Evolutionary conservation across 2,113 vertebrate genomes (phyloP).

Genomic region (Donacobius atricapilla): DNA sequence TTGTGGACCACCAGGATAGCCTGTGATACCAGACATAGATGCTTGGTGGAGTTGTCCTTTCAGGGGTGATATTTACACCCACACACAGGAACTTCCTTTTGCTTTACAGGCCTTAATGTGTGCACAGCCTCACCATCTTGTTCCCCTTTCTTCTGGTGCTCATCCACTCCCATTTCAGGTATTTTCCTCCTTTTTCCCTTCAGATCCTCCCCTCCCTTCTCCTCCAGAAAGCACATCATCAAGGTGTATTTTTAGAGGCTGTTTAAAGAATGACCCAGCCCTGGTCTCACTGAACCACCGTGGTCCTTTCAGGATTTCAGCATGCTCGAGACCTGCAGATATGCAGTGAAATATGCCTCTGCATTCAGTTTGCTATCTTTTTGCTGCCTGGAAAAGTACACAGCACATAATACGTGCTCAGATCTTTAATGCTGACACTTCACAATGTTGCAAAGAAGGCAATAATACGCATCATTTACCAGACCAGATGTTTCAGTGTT

Average conservation of each 20-base stretch:
- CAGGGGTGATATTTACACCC: background rate
- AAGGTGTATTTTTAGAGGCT: background rate
- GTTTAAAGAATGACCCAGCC: background rate
- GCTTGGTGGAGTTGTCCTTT: background rate
- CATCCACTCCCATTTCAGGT: background rate
- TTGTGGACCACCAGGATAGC: background rate
- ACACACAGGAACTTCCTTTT: background rate
- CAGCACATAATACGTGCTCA: background rate
- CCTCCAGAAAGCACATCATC: background rate
- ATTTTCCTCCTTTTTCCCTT: background rate
- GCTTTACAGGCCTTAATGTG: background rate
- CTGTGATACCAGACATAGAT: background rate
- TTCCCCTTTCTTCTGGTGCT: background rate
- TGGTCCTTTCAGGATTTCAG: background rate
- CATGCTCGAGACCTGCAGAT: background rate
- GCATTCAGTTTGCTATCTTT: background rate
- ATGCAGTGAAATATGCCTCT: background rate
- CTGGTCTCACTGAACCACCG: background rate
- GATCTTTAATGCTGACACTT: background rate
- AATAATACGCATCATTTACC: background rate
- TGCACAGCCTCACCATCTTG: accelerated
- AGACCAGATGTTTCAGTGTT: background rate
- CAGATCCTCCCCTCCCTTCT: background rate
- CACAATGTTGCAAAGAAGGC: background rate
- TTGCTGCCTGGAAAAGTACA: background rate